These are phyloP conservation scores for Mactra quadrangularis DNA, from an alignment of 1,140 invertebrate genomes.

Conservation along the genomic window DNA sequence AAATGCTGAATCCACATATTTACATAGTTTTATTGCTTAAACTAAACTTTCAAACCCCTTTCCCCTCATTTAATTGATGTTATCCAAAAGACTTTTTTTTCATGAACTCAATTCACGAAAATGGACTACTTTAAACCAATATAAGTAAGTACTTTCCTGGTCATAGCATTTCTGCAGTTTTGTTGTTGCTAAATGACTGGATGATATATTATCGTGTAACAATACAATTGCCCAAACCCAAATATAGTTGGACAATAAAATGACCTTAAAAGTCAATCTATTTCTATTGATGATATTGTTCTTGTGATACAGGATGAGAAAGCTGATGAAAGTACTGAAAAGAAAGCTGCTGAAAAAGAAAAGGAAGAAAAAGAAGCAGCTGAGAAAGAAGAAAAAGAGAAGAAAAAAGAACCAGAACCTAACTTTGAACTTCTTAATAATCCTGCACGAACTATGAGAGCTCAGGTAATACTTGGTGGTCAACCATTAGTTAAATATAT, in stretches of 20 bases:
- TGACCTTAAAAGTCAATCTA: no score
- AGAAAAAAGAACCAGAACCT: slow-evolving; percentile 90
- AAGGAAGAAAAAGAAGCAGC: slow-evolving; percentile 84
- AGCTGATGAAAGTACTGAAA: slow-evolving; percentile 75
- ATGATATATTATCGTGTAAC: no score
- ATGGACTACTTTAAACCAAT: no score
- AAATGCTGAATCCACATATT: neutral
- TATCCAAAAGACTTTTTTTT: no score
- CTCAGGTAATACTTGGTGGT: slow-evolving; percentile 87
- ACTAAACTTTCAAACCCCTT: neutral
- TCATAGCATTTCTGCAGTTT: no score
- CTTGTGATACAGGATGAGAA: slow-evolving; percentile 83
- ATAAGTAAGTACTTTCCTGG: no score
- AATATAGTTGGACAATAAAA: no score
- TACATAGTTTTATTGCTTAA: neutral
- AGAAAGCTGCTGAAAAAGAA: slow-evolving; percentile 77
- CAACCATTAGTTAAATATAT: no score
- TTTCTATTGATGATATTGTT: no score
- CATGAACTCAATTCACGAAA: no score
- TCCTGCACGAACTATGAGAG: slow-evolving; percentile 96
- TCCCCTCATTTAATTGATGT: neutral
- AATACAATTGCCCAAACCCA: no score
- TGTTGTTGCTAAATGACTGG: no score
- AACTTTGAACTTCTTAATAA: slow-evolving; percentile 96
- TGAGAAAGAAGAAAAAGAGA: slow-evolving; percentile 88